These are phyloP conservation scores for Leucoma salicis DNA, from an alignment of 2,888 invertebrate genomes.

Conservation along the genomic window DNA sequence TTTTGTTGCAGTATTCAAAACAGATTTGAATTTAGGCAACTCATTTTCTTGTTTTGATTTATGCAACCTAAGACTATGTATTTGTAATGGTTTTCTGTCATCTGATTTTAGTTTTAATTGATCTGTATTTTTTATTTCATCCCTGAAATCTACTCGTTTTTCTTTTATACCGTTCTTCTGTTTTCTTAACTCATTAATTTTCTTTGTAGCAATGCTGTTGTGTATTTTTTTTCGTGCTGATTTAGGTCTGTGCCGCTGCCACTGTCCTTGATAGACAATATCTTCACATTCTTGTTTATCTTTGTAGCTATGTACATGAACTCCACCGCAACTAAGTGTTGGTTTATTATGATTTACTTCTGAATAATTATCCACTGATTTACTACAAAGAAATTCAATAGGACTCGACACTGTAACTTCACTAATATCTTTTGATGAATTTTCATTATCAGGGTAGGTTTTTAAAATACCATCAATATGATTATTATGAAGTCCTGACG, in stretches of 20 bases:
- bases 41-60: constrained; percentile 11
- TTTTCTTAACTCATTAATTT: constrained; percentile 28
- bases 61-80: constrained; percentile 3
- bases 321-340: constrained; percentile 56
- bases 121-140: constrained; percentile 15
- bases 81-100: constrained; percentile 8
- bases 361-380: constrained; percentile 17
- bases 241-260: constrained; percentile 52
- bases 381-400: constrained; percentile 23
- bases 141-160: constrained; percentile 28
- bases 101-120: constrained; percentile 13
- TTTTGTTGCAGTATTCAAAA: constrained; percentile 8
- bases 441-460: constrained; percentile 10
- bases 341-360: constrained; percentile 32
- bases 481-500: constrained; percentile 38
- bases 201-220: constrained; percentile 30
- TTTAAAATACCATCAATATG: constrained; percentile 15
- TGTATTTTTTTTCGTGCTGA: constrained; percentile 34
- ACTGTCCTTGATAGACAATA: constrained; percentile 68
- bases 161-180: constrained; percentile 21
- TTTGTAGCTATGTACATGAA: constrained; percentile 67
- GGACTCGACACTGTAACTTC: constrained; percentile 26
- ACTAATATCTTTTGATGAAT: constrained; percentile 20
- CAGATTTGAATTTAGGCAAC: neutral
- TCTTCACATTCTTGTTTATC: constrained; percentile 60